Conservation (phyloP, 2,797 vertebrate species). For the Chrysolophus pictus region DNA sequence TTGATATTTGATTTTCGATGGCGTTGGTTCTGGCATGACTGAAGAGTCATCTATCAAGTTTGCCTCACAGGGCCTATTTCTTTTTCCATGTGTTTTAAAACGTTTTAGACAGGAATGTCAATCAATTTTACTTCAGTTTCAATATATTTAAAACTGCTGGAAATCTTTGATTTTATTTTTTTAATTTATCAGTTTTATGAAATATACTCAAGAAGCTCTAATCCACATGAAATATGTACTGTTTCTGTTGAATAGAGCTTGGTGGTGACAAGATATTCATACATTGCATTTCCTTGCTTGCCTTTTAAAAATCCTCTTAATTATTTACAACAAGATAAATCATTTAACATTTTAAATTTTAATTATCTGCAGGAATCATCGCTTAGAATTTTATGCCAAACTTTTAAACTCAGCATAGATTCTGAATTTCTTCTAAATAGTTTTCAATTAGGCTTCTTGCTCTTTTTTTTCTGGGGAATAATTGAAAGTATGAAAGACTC, state of each 20-base stretch:
- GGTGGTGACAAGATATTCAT: slow-evolving; percentile 37
- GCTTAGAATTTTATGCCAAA: slow-evolving; percentile 78
- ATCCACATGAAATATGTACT: background rate
- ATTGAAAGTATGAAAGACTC: slow-evolving; percentile 49
- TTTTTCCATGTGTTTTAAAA: slow-evolving; percentile 68
- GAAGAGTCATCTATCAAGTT: slow-evolving; percentile 66
- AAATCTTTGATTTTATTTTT: slow-evolving; percentile 19
- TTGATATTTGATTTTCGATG: slow-evolving; percentile 64
- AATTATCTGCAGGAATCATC: slow-evolving; percentile 79
- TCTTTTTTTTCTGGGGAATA: slow-evolving; percentile 47
- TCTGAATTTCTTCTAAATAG: slow-evolving; percentile 69
- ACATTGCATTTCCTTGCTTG: slow-evolving; percentile 63
- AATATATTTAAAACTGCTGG: slow-evolving; percentile 67
- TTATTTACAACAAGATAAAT: slow-evolving; percentile 83
- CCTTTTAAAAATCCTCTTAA: slow-evolving; percentile 77
- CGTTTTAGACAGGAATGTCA: slow-evolving; percentile 58
- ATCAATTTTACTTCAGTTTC: slow-evolving; percentile 68
- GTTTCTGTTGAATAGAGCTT: slow-evolving; percentile 31
- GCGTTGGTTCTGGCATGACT: slow-evolving; percentile 63
- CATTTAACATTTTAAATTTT: slow-evolving; percentile 83
- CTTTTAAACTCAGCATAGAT: slow-evolving; percentile 75
- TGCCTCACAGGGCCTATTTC: slow-evolving; percentile 67
- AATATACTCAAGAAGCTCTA: background rate
- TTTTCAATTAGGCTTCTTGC: slow-evolving; percentile 71
- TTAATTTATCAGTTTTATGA: background rate